Evolutionary conservation across 2,113 vertebrate genomes (phyloP), one percentile per base, ranked within the genome.

Genomic region (Clinocottus analis): DNA sequence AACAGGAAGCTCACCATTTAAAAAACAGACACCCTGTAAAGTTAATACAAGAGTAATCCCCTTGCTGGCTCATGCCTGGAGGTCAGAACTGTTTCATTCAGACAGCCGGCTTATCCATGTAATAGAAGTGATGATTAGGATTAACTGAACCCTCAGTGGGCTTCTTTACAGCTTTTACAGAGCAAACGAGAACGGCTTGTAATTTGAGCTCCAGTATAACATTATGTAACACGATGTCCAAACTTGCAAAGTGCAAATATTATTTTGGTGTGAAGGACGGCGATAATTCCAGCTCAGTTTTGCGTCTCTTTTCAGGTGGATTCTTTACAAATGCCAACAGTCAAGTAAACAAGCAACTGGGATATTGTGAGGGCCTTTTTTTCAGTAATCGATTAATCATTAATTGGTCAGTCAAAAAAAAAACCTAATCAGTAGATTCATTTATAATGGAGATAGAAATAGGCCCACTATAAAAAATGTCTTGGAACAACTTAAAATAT

Each of bases 1-100:
- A 77, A 82, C 80, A 85, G 75, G 80, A 84, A 79, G 45, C 37
- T 35, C 45, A 27, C 9, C 5, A 55, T 70, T 78, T 29, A 43
- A n/a, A 80, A 64, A 31, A 1, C 35, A 49, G 49, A 21, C 5
- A 45, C 9, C 23, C 19, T 65, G 13, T 7, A 33, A 21, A 45
- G 53, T 25, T 31, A 21, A n/a, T 37, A 5, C 43, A 41, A 23
- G n/a, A 17, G 11, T 17, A 45, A 29, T 45, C n/a, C 33, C 60
- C 49, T n/a, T 10, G 23, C 23, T 31, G 49, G 25, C 16, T 67
- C 33, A 21, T 29, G 21, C n/a, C 31, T 69, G 23, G 63, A 39
- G 56, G 13, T 21, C 37, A 47, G 43, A 33, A n/a, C 33, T 14
- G 16, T 60, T 60, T 53, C 21, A 37, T 4, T 49, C 7, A n/a